phyloP scores from a whole-genome alignment of 1,140 invertebrate genomes.

The Lepeophtheirus salmonis region DNA sequence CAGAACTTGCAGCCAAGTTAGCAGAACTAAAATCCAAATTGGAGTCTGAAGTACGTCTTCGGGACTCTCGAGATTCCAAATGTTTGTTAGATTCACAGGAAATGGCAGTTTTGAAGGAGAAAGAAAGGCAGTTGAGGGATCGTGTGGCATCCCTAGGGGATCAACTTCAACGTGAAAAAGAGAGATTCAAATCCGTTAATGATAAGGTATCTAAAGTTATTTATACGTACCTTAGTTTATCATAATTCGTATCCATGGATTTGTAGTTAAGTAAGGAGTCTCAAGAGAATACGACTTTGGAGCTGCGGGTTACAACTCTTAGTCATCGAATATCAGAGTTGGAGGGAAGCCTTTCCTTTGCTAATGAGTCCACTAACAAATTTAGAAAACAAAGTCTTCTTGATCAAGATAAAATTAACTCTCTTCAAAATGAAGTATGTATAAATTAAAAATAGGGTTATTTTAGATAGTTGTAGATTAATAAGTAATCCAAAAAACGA shows the following conservation, averaged over 20 bases:
- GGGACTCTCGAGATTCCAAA: constrained; percentile 9
- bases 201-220: constrained; percentile 1
- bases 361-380: constrained; percentile 5
- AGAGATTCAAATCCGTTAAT: not conserved
- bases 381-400: constrained; percentile 1
- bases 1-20: not conserved
- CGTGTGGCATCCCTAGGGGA: not conserved
- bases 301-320: not conserved
- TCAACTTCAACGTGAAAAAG: not conserved
- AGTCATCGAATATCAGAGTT: constrained; percentile 6
- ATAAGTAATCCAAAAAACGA: too few species aligned
- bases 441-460: too few species aligned
- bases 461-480: too few species aligned
- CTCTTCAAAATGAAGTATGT: not conserved
- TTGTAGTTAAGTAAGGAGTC: not conserved
- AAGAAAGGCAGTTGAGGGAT: not conserved
- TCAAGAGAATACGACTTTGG: constrained; percentile 3
- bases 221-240: too few species aligned
- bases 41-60: constrained; percentile 3
- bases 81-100: constrained; percentile 8
- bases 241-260: too few species aligned
- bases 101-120: not conserved
- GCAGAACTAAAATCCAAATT: constrained; percentile 6
- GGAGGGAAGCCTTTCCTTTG: not conserved
- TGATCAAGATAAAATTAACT: constrained; percentile 4